Base-by-base conservation (phyloP, 2,797 vertebrate species). In the Karalla daura region DNA sequence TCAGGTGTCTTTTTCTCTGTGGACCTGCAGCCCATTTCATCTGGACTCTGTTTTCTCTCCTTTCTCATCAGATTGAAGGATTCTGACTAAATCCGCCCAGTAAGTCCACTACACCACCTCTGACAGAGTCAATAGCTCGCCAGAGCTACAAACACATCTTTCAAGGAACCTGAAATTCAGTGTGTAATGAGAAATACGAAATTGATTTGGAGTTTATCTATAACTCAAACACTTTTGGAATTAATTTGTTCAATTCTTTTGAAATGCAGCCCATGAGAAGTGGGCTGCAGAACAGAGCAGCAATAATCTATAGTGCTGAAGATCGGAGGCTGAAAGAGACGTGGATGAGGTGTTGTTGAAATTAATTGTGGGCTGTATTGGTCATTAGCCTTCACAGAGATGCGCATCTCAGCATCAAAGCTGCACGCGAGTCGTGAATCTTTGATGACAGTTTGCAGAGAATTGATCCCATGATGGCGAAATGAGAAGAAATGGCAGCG, bases 401-500 rank as follows among this genome's bases (percentile, higher is more conserved):
- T 28, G 46, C 39, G 43, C 7, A 9, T 35, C 25, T 5, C 4
- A 0, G n/a, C 67, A 51, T 84, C 41, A 80, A 72, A 65, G 21
- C 74, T 70, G 49, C 7, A 74, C 66, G 21, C 10, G 45, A 28
- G 50, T 3, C 7, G 37, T 20, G 49, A 74, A 52, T 66, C 60
- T 79, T 27, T 74, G 56, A 67, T 44, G 54, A 27, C 20, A 25
- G 27, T 63, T 64, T 50, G 65, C 59, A 45, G 45, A 25, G 47
- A 61, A 68, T 21, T 68, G 54, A 74, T 63, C 32, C 39, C 15
- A 56, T n/a, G 11, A 20, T 55, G 36, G 43, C 44, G 28, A 63
- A 53, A 65, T 9, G 37, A 45, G 10, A n/a, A 21, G 10, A 59
- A 12, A 4, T 32, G n/a, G 27, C 7, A 23, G 39, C 30, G 61